Base-by-base conservation (phyloP, 2,888 invertebrate species). In the Agrenia bidenticulata region DNA sequence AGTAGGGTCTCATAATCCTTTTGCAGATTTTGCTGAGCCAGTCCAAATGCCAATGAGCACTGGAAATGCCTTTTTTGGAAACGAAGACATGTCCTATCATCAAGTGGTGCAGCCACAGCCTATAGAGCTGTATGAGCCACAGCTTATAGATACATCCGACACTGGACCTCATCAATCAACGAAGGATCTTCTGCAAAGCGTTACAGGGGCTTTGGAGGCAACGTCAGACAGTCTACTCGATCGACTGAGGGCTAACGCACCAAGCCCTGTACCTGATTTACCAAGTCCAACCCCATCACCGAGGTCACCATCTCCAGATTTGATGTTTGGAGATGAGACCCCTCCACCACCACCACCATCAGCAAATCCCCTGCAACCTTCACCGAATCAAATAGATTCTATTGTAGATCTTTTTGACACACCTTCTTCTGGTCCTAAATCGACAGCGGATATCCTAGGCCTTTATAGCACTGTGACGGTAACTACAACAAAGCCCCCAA, bases 181-280 rank as follows among this genome's bases (percentile, higher is more conserved):
- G 0, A 90, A 92, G 81, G 90, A 92, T 78, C 82, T 94, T 23
- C 88, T 93, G 55, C 84, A 89, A 73, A 90, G 89, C 37, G 92
- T 93, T 1, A 92, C 93, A 41, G 92, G 90, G 1, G 91, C 90
- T 63, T 87, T 93, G 87, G 92, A 94, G 78, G 90, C 90, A 57
- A 90, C 92, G 0, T 92, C 92, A 76, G 88, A 89, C 2, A 89
- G 91, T 78, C 81, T 94, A 60, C 80, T 93, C 63, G 90, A 92
- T 75, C 87, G 92, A 66, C 86, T 92, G 67, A 90, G 92, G 59
- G 90, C 88, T 4, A 92, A 92, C 0, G 85, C 92, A 73, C 93
- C 93, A 0, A 92, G 92, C 79, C 93, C 93, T 0, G 89, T 92
- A 0, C 73, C 73, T 2, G 61, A 67, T 26, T 59, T 67, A 2